phyloP scores from a whole-genome alignment of 2,797 vertebrate species.

The Neomorphus geoffroyi region DNA sequence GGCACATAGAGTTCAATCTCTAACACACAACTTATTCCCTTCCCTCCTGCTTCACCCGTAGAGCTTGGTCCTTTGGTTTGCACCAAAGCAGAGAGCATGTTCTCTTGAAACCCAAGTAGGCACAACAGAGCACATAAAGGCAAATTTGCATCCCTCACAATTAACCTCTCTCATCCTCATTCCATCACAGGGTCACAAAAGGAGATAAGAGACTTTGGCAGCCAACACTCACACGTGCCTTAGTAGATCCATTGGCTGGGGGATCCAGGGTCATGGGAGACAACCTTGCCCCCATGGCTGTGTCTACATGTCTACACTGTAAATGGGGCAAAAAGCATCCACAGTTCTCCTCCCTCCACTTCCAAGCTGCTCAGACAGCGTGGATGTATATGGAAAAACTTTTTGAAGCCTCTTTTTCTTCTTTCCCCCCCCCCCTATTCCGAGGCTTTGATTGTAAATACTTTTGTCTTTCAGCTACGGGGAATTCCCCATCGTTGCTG shows the following conservation, averaged over 20 bases:
- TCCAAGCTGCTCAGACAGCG: not conserved
- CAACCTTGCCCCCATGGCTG: not conserved
- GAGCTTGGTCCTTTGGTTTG: not conserved
- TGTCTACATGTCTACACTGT: not conserved
- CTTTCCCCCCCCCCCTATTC: not conserved
- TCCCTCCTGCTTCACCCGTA: not conserved
- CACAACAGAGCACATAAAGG: not conserved
- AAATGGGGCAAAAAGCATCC: not conserved
- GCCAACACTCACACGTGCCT: not conserved
- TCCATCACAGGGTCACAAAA: too few relatives aligned
- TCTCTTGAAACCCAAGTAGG: not conserved
- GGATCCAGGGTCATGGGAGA: not conserved
- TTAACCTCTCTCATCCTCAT: not conserved
- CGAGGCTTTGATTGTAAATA: constrained; percentile 32
- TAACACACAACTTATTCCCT: not conserved
- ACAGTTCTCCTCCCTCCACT: not conserved
- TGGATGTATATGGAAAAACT: not conserved
- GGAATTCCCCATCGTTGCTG: constrained; percentile 15
- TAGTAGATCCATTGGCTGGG: not conserved
- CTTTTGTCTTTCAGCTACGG: constrained; percentile 47
- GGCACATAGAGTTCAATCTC: not conserved
- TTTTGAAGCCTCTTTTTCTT: not conserved
- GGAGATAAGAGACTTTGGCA: not conserved
- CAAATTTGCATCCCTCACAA: rapidly evolving
- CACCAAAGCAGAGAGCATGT: rapidly evolving